phyloP scores from a whole-genome alignment of 2,888 invertebrate genomes.

The Diarsia mendica region DNA sequence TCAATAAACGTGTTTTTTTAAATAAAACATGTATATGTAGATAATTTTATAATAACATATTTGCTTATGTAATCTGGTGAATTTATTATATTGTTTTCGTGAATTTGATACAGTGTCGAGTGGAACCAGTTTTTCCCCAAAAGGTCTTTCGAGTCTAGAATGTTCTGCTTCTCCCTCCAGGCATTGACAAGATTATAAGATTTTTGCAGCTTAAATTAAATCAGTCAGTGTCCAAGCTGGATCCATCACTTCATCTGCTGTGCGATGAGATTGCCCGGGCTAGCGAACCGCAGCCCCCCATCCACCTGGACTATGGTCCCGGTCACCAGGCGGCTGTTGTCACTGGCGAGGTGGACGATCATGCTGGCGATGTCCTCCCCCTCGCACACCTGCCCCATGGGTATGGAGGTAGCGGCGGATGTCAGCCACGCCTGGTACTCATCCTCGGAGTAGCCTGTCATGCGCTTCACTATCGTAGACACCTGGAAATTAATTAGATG shows the following conservation, averaged over 20 bases:
- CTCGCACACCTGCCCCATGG: slow-evolving; percentile 67
- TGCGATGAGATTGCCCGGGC: slow-evolving; percentile 11
- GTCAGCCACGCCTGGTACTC: slow-evolving; percentile 66
- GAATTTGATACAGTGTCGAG: neutral
- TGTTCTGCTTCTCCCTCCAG: neutral
- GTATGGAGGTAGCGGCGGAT: slow-evolving; percentile 45
- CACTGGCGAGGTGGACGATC: slow-evolving; percentile 95
- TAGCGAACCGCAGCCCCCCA: slow-evolving; percentile 62
- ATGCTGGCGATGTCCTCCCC: slow-evolving; percentile 94
- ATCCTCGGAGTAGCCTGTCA: slow-evolving; percentile 59
- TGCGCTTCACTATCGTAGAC: slow-evolving; percentile 28
- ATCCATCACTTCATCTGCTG: slow-evolving; percentile 26
- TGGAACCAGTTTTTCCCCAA: neutral
- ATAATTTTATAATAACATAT: slow-evolving; percentile 2
- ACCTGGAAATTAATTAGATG: slow-evolving; percentile 1
- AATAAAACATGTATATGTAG: too few species aligned
- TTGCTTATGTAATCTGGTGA: slow-evolving; percentile 2
- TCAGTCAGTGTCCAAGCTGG: neutral
- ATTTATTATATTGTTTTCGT: slow-evolving; percentile 1
- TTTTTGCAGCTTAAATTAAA: neutral
- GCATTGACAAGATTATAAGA: neutral
- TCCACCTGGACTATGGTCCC: slow-evolving; percentile 87
- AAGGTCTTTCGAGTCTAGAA: neutral
- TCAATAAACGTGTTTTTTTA: neutral
- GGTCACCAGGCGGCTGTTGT: slow-evolving; percentile 95